Evolutionary conservation across 2,113 vertebrate species (phyloP), one percentile per base, ranked within the genome.

Genomic region (Pristiophorus japonicus): DNA sequence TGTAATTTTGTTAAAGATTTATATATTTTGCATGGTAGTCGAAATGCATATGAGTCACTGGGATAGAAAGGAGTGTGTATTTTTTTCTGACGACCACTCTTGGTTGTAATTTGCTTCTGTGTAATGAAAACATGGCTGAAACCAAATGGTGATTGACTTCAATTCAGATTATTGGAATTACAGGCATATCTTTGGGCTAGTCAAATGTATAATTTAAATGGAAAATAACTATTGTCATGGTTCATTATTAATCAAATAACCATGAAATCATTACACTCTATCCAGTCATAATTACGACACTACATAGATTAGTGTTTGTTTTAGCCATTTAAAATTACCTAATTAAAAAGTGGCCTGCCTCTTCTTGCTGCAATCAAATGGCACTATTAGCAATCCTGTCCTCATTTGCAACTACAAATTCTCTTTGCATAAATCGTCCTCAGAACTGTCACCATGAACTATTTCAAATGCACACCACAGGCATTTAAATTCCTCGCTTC

Each of bases 171-270:
- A 70, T 51, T 51, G 22, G 93, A 63, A 92, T 92, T 92, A 2
- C 34, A 38, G 42, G 65, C 42, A 70, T 51, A 94, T 47, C 42
- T 70, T 45, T 34, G 42, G 65, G 93, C 22, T 63, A 94, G 65
- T 94, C 65, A 94, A 94, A 70, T 94, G 66, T 24, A 94, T 94
- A 73, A 94, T 73, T 94, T 70, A 73, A 51, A 12, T 30, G 38
- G 65, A 70, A 94, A 94, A 94, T 94, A 94, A 67, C 24, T 47
- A 73, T 67, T 70, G 65, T 94, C 45, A 42, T 94, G 63, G 65
- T 70, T 94, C 42, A 51, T 94, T 94, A 94, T 94, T 94, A 94
- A 94, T 94, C 65, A 94, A 94, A 51, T 94, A 70, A 70, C 66
- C 66, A 73, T 94, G 93, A 70, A 73, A 94, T 67, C 65, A 94